phyloP scores from a whole-genome alignment of 2,113 vertebrate genomes.

The Malaclemys terrapin region DNA sequence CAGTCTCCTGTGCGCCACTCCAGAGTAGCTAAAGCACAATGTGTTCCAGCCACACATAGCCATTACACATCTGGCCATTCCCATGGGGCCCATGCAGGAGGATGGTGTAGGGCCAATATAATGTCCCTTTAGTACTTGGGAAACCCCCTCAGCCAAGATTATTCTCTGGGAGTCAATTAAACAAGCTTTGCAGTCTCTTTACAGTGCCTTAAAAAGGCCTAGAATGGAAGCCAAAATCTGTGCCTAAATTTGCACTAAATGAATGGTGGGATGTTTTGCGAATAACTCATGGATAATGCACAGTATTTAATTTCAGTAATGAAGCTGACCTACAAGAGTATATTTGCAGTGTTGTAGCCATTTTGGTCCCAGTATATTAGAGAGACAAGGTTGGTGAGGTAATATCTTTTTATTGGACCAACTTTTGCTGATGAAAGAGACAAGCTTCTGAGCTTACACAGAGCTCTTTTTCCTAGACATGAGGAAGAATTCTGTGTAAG shows the following conservation, averaged over 20 bases:
- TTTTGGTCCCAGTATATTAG: neutral
- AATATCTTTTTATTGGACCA: neutral
- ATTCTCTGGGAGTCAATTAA: accelerated
- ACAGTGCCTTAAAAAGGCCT: accelerated
- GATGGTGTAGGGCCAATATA: neutral
- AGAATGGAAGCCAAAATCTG: neutral
- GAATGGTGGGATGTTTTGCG: neutral
- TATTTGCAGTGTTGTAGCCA: neutral
- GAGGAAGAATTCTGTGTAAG: neutral
- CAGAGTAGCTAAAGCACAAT: neutral
- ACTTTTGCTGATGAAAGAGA: neutral
- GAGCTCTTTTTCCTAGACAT: neutral
- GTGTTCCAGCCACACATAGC: accelerated
- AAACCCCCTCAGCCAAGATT: neutral
- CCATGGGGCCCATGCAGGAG: neutral
- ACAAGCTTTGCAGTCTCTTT: neutral
- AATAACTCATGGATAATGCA: neutral
- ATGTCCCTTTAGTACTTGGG: neutral
- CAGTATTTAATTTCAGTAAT: neutral
- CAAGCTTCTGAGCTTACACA: neutral
- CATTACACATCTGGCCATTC: neutral
- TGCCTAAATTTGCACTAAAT: neutral
- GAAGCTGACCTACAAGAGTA: neutral
- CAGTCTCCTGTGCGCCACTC: neutral
- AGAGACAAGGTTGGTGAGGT: neutral